These are phyloP conservation scores for Melipona quadrifasciata DNA, from an alignment of 1,140 invertebrate species.

Conservation along the genomic window DNA sequence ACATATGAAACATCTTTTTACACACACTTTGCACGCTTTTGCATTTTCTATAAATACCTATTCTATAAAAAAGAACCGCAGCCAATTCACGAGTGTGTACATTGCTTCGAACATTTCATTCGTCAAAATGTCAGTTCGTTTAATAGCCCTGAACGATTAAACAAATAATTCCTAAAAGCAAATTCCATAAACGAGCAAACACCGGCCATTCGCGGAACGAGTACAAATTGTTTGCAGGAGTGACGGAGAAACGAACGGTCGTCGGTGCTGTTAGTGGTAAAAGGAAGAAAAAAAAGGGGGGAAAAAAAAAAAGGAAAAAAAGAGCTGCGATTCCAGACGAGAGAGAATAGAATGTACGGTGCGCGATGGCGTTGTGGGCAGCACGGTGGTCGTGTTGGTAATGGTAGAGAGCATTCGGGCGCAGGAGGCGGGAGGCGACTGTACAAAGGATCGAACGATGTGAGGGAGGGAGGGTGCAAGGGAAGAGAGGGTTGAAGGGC, in stretches of 20 bases:
- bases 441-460: constrained; percentile 43
- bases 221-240: not conserved
- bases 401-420: constrained; percentile 51
- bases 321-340: constrained; percentile 31
- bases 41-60: too few species aligned
- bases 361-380: constrained; percentile 41
- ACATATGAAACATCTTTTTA: too few species aligned
- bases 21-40: too few species aligned
- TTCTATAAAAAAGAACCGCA: too few species aligned
- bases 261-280: not conserved
- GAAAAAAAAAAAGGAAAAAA: constrained; percentile 10
- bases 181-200: not conserved
- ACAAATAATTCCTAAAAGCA: not conserved
- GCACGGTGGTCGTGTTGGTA: constrained; percentile 49
- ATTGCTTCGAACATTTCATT: not conserved
- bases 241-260: not conserved
- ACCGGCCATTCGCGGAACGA: not conserved
- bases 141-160: not conserved
- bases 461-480: constrained; percentile 39
- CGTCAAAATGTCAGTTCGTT: not conserved
- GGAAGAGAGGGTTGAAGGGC: constrained; percentile 33
- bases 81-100: not conserved
- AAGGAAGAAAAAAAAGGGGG: constrained; percentile 3
- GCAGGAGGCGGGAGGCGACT: constrained; percentile 43
- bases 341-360: constrained; percentile 55